Evolutionary conservation across 2,888 invertebrate species (phyloP), one percentile per base, ranked within the genome.

Genomic region (Petrolisthes cinctipes): DNA sequence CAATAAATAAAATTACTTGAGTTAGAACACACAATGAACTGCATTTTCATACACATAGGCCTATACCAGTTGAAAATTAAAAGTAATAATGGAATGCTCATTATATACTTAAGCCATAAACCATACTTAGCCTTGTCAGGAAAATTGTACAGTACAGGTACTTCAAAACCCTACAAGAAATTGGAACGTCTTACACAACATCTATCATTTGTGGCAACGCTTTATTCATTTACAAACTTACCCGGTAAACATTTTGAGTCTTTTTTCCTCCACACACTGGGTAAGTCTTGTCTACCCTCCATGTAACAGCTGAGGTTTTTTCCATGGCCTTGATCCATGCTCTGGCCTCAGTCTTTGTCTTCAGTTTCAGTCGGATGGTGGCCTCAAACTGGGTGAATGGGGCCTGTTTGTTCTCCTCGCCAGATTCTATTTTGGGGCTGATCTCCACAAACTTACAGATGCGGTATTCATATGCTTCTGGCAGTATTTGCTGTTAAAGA

Each of bases 191-290:
- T 14, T 66, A 11, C 17, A 11, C 17, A 17, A n/a, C 20, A 20
- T 75, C 75, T 75, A n/a, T 7, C 5, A 66, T 20, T 66, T 3
- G 20, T 17, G n/a, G 57, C 17, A 54, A 14, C 51, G 53, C 68
- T 71, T 82, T 78, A 7, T 37, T n/a, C 5, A 11, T 6, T 23
- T 20, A 14, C 6, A 14, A 14, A 66, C 83, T 84, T 57, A 84
- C 83, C 54, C 83, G 76, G 66, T 84, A 84, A 57, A 84, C 53
- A 76, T 84, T 84, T 61, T 84, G 83, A 23, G 61, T 84, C 20
- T 84, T 84, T 66, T 84, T 84, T n/a, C 83, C 83, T n/a, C 83
- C 83, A 78, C 83, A 84, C 6, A 84, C 56, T 66, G 83, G 83
- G 23, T 84, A 84, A 4, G 83, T 84, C 53, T 84, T 84, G 20